These are phyloP conservation scores for Tetragonisca angustula DNA, from an alignment of 2,888 invertebrate species.

Conservation along the genomic window DNA sequence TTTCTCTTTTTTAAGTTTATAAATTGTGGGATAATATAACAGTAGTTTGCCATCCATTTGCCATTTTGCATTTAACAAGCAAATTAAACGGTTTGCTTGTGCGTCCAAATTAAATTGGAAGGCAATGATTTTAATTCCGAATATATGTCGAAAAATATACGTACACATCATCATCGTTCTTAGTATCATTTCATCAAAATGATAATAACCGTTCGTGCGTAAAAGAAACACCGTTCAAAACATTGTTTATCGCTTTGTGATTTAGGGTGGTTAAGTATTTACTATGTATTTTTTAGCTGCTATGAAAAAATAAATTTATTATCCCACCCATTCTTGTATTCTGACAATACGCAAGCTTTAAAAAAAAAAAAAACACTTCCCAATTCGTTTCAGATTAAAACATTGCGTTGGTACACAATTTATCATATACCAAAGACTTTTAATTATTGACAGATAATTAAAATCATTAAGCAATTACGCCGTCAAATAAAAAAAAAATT, in stretches of 20 bases:
- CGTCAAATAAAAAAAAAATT: constrained; percentile 49
- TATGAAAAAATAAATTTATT: constrained; percentile 38
- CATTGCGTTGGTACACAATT: background rate
- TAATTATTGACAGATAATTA: constrained; percentile 32
- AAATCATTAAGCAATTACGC: constrained; percentile 43
- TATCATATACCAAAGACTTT: constrained; percentile 14
- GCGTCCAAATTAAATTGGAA: constrained; percentile 46
- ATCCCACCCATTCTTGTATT: constrained; percentile 30
- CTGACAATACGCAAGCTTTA: constrained; percentile 48
- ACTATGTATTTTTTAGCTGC: background rate
- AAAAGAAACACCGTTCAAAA: constrained; percentile 61
- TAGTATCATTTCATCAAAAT: constrained; percentile 35
- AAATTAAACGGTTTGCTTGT: constrained; percentile 13
- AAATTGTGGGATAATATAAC: constrained; percentile 16
- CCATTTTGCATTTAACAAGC: background rate
- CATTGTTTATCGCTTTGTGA: constrained; percentile 49
- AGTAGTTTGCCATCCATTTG: background rate
- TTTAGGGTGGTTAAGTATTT: constrained; percentile 50
- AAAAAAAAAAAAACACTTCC: constrained; percentile 10
- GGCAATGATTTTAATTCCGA: constrained; percentile 52
- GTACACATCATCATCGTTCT: constrained; percentile 18
- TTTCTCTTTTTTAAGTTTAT: constrained; percentile 12
- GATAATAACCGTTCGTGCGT: constrained; percentile 45
- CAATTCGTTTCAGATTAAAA: constrained; percentile 48
- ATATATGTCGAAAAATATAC: constrained; percentile 47